Conservation (phyloP, 2,888 invertebrate species). For the Pilophorus perplexus region DNA sequence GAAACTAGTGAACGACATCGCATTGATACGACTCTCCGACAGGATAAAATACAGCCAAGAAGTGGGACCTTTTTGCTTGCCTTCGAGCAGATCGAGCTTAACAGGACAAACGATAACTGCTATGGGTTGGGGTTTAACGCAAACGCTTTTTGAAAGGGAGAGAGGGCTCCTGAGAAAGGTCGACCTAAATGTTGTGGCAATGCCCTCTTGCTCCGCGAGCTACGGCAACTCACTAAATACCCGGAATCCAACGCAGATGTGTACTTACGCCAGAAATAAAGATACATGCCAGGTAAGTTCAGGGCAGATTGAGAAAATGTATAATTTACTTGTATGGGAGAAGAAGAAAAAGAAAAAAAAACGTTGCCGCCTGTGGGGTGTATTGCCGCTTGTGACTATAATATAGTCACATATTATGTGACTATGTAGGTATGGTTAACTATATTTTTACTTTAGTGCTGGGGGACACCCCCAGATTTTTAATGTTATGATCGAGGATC, state of each 20-base stretch:
- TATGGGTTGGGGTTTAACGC: constrained; percentile 49
- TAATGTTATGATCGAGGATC: neutral
- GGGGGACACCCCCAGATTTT: too few species aligned
- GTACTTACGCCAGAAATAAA: constrained; percentile 57
- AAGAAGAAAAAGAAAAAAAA: too few species aligned
- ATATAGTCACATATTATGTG: too few species aligned
- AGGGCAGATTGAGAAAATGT: neutral
- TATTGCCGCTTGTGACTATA: too few species aligned
- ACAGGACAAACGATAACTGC: constrained; percentile 50
- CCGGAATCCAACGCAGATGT: constrained; percentile 52
- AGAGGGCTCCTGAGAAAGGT: constrained; percentile 55
- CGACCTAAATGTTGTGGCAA: constrained; percentile 56
- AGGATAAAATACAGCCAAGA: constrained; percentile 56
- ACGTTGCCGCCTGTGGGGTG: too few species aligned
- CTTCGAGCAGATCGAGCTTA: constrained; percentile 53
- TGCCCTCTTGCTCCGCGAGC: constrained; percentile 53
- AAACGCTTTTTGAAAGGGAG: constrained; percentile 13
- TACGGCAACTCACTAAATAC: constrained; percentile 45
- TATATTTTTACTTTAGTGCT: too few species aligned
- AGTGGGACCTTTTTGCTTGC: constrained; percentile 65
- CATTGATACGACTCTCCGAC: constrained; percentile 53
- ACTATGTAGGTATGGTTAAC: too few species aligned
- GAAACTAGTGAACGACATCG: constrained; percentile 57
- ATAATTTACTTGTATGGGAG: neutral
- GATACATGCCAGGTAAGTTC: constrained; percentile 61